Conservation (phyloP, 2,113 vertebrate species). For the Sialia sialis region DNA sequence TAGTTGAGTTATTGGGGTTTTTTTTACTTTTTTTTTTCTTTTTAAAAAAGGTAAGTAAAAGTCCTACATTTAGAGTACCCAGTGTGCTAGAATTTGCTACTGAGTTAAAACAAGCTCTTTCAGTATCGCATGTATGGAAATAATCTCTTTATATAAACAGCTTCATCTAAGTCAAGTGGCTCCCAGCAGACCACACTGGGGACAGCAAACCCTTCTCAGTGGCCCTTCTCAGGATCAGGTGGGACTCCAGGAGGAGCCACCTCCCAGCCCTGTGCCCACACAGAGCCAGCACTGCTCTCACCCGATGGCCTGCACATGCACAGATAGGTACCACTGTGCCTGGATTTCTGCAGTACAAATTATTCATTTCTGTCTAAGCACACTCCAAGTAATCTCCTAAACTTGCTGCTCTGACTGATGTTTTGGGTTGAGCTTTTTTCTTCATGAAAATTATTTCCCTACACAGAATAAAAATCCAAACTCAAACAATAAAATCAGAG, state of each 20-base stretch:
- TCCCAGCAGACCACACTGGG: neutral
- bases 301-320: neutral
- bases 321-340: neutral
- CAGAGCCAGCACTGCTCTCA: neutral
- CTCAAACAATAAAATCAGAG: neutral
- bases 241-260: neutral
- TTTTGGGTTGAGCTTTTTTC: neutral
- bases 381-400: neutral
- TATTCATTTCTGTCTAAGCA: neutral
- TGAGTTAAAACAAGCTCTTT: neutral
- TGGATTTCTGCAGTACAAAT: neutral
- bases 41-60: neutral
- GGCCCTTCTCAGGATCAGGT: neutral
- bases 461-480: neutral
- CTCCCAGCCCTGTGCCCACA: neutral
- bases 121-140: neutral
- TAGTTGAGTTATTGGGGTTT: neutral
- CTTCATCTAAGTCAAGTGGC: neutral
- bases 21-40: neutral
- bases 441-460: neutral
- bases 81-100: neutral
- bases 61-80: neutral
- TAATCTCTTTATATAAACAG: neutral
- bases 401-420: neutral
- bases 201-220: neutral